Evolutionary conservation across 2,113 vertebrate species (phyloP).

Genomic region (Jaculus jaculus): DNA sequence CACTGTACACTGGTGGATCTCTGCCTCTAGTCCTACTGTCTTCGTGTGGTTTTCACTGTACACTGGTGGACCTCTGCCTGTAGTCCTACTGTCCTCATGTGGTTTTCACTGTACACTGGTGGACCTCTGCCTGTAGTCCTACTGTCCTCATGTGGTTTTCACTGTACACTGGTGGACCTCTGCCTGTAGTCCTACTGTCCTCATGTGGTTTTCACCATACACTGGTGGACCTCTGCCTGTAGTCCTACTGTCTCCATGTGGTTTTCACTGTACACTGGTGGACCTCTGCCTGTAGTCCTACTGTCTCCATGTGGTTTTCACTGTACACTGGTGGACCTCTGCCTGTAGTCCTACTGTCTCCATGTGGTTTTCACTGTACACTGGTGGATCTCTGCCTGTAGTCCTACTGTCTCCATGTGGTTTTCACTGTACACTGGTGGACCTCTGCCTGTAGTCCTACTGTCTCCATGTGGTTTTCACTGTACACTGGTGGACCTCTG

Average conservation of each 20-base stretch:
- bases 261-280: neutral
- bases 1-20: fast-evolving
- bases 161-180: fast-evolving
- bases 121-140: neutral
- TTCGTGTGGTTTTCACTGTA: neutral
- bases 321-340: fast-evolving
- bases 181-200: neutral
- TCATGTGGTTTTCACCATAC: neutral
- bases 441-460: neutral
- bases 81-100: too few species aligned
- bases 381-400: neutral
- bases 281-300: neutral
- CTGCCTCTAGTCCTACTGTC: neutral
- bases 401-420: neutral
- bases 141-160: neutral
- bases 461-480: neutral
- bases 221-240: neutral
- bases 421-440: neutral
- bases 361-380: neutral
- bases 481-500: neutral
- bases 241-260: neutral
- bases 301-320: neutral
- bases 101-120: neutral
- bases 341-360: too few species aligned
- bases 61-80: neutral